Percentiles rank a stretch among this genome's conserved stretches.
Evolutionary conservation across 30 jellyfish, hydroid and myxozoan genomes (phyloP).

Genomic region (Catostylus mosaicus): DNA sequence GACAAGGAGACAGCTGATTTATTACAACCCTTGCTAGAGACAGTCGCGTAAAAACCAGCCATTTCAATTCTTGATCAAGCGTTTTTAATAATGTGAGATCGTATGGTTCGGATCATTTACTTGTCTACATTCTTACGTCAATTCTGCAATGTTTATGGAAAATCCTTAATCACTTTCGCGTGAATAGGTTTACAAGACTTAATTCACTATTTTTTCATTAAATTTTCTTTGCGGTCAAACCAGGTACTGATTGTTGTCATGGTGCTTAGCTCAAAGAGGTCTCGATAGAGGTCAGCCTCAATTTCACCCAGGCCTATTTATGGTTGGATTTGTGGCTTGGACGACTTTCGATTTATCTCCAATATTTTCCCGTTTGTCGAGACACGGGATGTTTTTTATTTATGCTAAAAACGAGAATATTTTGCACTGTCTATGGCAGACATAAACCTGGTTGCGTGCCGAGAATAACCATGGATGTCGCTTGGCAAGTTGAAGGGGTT

Average conservation of each 20-base stretch:
- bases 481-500: too few species aligned
- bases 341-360: too few species aligned
- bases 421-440: too few species aligned
- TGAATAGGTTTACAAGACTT: constrained; percentile 1
- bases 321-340: not conserved
- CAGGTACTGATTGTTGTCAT: not conserved
- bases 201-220: not conserved
- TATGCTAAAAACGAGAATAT: too few species aligned
- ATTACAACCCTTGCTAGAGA: too few species aligned
- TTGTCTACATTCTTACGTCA: not conserved
- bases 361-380: too few species aligned
- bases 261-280: not conserved
- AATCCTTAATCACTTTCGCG: not conserved
- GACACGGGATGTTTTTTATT: too few species aligned
- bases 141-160: not conserved
- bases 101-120: not conserved
- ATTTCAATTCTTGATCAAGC: not conserved
- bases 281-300: not conserved
- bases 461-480: too few species aligned
- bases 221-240: constrained; percentile 1
- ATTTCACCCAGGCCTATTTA: not conserved
- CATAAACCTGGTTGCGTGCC: too few species aligned
- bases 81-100: not conserved
- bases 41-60: too few species aligned
- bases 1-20: too few species aligned